These are phyloP conservation scores for Polypterus senegalus DNA, from an alignment of 2,113 vertebrate species.

Conservation along the genomic window DNA sequence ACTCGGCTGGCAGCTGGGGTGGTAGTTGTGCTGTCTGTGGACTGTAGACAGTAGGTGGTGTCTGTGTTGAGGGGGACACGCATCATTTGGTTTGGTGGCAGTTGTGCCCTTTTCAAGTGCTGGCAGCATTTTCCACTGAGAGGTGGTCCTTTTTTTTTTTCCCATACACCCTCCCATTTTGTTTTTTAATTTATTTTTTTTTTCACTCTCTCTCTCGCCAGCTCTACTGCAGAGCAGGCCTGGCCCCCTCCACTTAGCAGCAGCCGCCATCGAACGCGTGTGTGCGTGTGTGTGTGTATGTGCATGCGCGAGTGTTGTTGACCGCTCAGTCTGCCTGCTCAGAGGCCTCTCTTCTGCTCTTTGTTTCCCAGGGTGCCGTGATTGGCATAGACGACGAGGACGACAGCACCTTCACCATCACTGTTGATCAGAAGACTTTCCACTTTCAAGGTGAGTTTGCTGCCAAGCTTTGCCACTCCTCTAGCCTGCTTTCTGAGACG, in stretches of 20 bases:
- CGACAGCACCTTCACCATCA: slow-evolving; percentile 99
- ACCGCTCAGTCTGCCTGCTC: slow-evolving; percentile 75
- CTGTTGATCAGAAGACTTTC: slow-evolving; percentile 99
- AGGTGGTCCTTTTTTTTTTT: background rate
- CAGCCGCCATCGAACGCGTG: background rate
- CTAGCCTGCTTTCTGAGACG: background rate
- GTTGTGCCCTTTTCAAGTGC: too few species aligned
- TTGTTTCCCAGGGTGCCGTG: slow-evolving; percentile 94
- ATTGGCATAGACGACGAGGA: slow-evolving; percentile 99
- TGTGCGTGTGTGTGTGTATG: slow-evolving; percentile 18
- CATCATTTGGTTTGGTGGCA: too few species aligned
- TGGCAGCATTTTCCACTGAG: too few species aligned
- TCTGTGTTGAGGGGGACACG: too few species aligned
- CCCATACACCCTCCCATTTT: slow-evolving; percentile 18
- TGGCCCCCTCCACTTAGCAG: background rate
- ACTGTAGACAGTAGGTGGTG: too few species aligned
- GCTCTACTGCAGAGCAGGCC: too few species aligned
- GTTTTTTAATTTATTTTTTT: slow-evolving; percentile 19
- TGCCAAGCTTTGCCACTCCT: slow-evolving; percentile 11
- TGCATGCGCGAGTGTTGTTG: slow-evolving; percentile 45
- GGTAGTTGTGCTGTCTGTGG: too few species aligned
- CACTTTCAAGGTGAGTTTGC: slow-evolving; percentile 96
- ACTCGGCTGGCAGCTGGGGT: too few species aligned
- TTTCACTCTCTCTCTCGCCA: too few species aligned
- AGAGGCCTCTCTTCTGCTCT: slow-evolving; percentile 54